Base-by-base conservation (phyloP, 2,888 invertebrate species). In the Cerastis rubricosa region DNA sequence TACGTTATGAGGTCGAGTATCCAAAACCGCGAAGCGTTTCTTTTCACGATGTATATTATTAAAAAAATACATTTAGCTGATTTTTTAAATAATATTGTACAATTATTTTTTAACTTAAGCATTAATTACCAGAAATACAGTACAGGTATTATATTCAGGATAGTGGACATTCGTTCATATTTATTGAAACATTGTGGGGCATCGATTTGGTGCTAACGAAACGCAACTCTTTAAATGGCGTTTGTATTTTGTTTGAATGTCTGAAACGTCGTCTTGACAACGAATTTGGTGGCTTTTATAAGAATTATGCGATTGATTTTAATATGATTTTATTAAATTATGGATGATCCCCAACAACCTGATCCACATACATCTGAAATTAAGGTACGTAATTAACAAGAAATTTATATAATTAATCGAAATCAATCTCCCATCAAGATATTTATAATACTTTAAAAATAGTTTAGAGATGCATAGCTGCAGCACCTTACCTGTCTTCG, bases 231-330 rank as follows among this genome's bases (percentile, higher is more conserved):
- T 87, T 85, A 86, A 88, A 92, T 92, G 92, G 93, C 91, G 92
- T 93, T 94, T 93, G 92, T 94, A 90, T 94, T 92, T 93, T 94
- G 93, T 94, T 94, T 94, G 93, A 94, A 93, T 85, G 89, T 88
- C 88, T 87, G 88, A 94, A 93, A 95, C 94, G 95, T 96, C 94
- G 95, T 91, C 96, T 94, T 95, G 96, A 94, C 96, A 95, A 96
- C 96, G 93, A 92, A 92, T 92, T 94, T 94, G 88, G 90, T 93
- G 92, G 90, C 89, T 92, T 93, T 91, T 88, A 89, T 64, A 93
- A 90, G 92, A 93, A 92, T 87, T 92, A 90, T 90, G 92, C 76
- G 89, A 92, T 92, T 93, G 91, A 93, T 93, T 92, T 91, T 94
- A 95, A 91, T 95, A 96, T 95, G 95, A 91, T 90, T 95, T 93